Conservation (phyloP, 2,797 vertebrate genomes). For the Melanogrammus aeglefinus region DNA sequence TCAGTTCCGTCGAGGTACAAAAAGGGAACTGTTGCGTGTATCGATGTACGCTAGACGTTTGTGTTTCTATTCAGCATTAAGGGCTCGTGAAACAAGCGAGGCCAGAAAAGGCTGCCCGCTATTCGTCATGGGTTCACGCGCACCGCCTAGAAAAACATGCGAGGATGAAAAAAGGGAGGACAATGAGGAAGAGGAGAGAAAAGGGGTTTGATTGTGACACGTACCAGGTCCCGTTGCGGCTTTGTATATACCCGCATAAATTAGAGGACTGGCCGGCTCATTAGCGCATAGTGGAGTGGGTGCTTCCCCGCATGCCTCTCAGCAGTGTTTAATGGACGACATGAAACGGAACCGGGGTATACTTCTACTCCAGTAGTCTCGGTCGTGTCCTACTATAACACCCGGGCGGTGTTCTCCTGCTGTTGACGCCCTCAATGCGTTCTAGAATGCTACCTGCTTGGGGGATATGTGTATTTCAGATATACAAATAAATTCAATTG, state of each 20-base stretch:
- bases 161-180: no score
- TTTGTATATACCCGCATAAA: slow-evolving; percentile 53
- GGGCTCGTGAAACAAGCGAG: not conserved
- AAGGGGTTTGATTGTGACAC: slow-evolving; percentile 25
- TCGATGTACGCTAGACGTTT: not conserved
- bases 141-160: no score
- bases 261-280: slow-evolving; percentile 40
- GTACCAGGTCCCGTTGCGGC: slow-evolving; percentile 21
- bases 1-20: no score
- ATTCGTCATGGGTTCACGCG: no score
- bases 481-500: no score
- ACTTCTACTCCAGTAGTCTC: not conserved
- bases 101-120: not conserved
- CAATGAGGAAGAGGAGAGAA: slow-evolving; percentile 2
- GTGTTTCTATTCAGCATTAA: slow-evolving; percentile 1
- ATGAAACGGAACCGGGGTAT: not conserved
- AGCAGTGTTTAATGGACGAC: not conserved
- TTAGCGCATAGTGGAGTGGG: slow-evolving; percentile 60
- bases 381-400: not conserved
- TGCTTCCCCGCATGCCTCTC: no score
- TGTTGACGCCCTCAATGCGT: not conserved
- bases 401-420: not conserved
- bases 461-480: no score
- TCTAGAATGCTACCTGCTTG: no score
- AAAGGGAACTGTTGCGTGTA: not conserved